Conservation (phyloP, 64 coral and sea anemone genomes). For the Exaiptasia diaphana region DNA sequence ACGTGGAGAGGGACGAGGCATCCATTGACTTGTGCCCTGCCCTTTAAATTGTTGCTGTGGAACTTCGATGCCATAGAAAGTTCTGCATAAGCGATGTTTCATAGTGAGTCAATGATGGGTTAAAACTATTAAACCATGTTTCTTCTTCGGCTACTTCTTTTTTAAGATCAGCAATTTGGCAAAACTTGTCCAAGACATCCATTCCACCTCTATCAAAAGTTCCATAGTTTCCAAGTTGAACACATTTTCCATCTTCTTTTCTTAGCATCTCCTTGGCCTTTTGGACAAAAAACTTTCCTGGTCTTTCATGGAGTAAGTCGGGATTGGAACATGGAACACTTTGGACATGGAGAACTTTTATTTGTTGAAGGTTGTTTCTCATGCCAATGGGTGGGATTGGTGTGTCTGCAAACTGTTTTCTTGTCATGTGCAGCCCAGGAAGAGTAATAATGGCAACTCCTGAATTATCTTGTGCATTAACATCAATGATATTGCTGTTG, state of each 20-base stretch:
- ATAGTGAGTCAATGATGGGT: neutral
- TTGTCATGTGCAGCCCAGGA: neutral
- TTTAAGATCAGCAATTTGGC: conserved; percentile 5
- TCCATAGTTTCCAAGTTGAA: neutral
- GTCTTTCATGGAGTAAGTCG: neutral
- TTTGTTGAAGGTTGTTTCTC: neutral
- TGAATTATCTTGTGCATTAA: neutral
- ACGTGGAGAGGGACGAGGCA: conserved; percentile 51
- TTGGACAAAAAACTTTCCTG: neutral
- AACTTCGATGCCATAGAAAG: neutral
- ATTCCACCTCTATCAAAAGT: conserved; percentile 41
- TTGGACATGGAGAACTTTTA: neutral
- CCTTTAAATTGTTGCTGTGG: neutral
- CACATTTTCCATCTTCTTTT: neutral
- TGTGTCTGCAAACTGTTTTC: neutral
- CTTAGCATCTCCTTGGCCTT: neutral
- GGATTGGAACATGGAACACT: neutral
- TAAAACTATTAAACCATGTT: neutral
- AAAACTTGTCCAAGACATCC: conserved; percentile 15
- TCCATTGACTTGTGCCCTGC: conserved; percentile 32
- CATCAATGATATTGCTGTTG: neutral
- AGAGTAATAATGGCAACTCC: neutral
- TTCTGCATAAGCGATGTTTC: neutral
- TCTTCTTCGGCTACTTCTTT: neutral
- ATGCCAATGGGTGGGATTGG: neutral